A percentile compares a stretch with the other conserved stretches of the same genome.
Evolutionary conservation across 2,797 vertebrate genomes (phyloP).

Genomic region (Schizothorax lantsangensis): DNA sequence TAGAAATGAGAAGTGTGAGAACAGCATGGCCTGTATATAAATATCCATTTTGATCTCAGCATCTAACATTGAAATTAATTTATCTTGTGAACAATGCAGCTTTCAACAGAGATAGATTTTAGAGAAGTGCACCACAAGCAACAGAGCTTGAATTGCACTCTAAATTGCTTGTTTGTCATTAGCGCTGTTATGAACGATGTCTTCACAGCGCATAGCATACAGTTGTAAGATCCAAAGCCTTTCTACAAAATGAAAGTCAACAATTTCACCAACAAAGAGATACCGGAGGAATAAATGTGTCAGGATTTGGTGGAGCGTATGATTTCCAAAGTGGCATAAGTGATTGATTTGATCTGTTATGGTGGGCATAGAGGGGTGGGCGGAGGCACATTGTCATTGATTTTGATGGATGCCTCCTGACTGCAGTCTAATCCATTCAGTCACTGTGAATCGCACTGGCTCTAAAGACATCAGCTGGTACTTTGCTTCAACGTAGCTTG

Average conservation of each 20-base stretch:
- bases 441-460: slow-evolving; percentile 27
- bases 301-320: slow-evolving; percentile 37
- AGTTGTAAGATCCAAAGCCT: slow-evolving; percentile 31
- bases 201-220: slow-evolving; percentile 28
- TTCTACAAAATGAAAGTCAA: slow-evolving; percentile 48
- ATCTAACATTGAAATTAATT: slow-evolving; percentile 38
- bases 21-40: slow-evolving; percentile 25
- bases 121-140: neutral
- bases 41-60: slow-evolving; percentile 42
- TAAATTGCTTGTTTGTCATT: slow-evolving; percentile 41
- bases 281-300: slow-evolving; percentile 49
- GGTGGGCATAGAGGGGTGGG: slow-evolving; percentile 39
- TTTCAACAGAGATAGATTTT: slow-evolving; percentile 14
- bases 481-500: slow-evolving; percentile 27
- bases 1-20: slow-evolving; percentile 9
- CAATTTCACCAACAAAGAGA: slow-evolving; percentile 40
- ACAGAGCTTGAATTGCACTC: slow-evolving; percentile 2
- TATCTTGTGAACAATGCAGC: slow-evolving; percentile 16
- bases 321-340: slow-evolving; percentile 48
- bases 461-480: slow-evolving; percentile 31
- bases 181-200: slow-evolving; percentile 43
- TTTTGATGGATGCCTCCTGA: slow-evolving; percentile 52
- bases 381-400: slow-evolving; percentile 41
- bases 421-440: slow-evolving; percentile 44
- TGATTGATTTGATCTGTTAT: slow-evolving; percentile 58